Base-by-base conservation (phyloP, 2,113 vertebrate genomes). In the Varanus komodoensis region DNA sequence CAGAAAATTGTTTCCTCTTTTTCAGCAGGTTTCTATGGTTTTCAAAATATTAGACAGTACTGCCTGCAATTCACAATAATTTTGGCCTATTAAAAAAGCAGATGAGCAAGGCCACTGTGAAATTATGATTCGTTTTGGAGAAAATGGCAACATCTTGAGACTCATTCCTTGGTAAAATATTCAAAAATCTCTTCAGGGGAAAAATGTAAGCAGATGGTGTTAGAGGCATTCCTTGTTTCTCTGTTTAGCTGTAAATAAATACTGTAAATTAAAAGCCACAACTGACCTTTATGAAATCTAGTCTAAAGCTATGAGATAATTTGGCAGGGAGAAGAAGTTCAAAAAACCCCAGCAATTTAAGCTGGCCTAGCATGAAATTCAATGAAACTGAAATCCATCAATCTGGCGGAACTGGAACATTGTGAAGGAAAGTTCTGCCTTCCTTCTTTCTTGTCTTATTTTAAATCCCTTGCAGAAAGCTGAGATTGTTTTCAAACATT, bases 91-190 rank as follows among this genome's bases (percentile, higher is more conserved):
- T 95, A 89, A 64, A 95, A 92, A 87, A 50, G 83, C 87, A 92
- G 71, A 95, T 97, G 96, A 96, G 89, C 80, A 91, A 19, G 38
- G 68, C 81, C 90, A 90, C 89, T 93, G 82, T 92, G 91, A 96
- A 97, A 94, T 94, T 93, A 95, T 90, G 80, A 92, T 96, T 93
- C 2, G 89, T 94, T 96, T 96, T 94, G 87, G 89, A 92, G 89
- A 96, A 97, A 97, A 95, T 61, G 87, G 64, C 38, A 93, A 90
- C 93, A 93, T 94, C 93, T 94, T 95, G 94, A 96, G 87, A 94
- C 54, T 89, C 0, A 89, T 92, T 96, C 96, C 88, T 96, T 92
- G 67, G 27, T 93, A 95, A 97, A 94, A 91, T 92, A 94, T 90
- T 52, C 69, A 94, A 96, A 96, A 3, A 1, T 57, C 86, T 68